phyloP scores from a whole-genome alignment of 2,797 vertebrate species.

The Pelochelys cantorii region DNA sequence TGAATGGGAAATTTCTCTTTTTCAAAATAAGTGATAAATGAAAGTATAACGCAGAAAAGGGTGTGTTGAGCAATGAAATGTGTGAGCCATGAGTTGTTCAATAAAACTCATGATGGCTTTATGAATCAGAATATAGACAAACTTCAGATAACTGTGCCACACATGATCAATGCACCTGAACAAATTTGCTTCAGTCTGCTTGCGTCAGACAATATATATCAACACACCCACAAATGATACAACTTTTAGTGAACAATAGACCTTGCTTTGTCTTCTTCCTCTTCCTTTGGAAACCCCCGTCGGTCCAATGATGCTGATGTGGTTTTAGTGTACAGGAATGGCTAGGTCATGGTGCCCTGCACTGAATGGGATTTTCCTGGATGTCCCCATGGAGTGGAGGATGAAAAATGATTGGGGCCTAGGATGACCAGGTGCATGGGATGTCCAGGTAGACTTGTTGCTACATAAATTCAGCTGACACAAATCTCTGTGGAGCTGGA shows the following conservation, averaged over 20 bases:
- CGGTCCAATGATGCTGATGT: neutral
- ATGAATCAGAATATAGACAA: slow-evolving; percentile 23
- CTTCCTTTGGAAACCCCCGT: neutral
- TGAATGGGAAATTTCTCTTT: neutral
- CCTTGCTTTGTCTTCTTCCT: neutral
- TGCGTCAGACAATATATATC: neutral
- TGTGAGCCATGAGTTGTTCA: neutral
- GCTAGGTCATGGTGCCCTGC: neutral
- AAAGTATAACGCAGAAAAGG: neutral
- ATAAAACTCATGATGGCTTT: neutral
- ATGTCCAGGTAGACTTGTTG: neutral
- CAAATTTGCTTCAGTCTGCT: fast-evolving
- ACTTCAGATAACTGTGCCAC: neutral
- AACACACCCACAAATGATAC: neutral
- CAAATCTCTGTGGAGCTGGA: fast-evolving
- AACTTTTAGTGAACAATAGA: neutral
- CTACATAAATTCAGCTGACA: neutral
- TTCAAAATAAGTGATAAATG: neutral
- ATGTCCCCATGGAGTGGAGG: neutral
- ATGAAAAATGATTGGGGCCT: neutral
- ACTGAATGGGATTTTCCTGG: neutral
- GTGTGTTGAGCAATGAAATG: neutral
- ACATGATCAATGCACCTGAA: neutral
- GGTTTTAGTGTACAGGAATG: neutral
- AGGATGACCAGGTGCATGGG: neutral